Evolutionary conservation across 1,140 invertebrate genomes (phyloP), one percentile per base, ranked within the genome.

Genomic region (Gryllus bimaculatus): DNA sequence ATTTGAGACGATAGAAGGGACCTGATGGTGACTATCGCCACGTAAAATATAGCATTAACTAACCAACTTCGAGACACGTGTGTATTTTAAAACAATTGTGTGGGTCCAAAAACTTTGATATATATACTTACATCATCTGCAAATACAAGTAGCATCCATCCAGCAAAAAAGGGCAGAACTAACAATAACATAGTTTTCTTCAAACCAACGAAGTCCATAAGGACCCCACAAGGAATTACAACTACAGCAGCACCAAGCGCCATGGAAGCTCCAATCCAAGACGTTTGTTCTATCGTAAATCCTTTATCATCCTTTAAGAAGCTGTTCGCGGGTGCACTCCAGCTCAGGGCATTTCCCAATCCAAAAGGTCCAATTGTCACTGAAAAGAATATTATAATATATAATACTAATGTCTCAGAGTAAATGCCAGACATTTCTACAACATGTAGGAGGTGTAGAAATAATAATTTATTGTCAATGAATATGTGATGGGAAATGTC

Each of bases 201-300:
- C 21, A 96, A 86, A 4, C 96, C 96, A 47, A 93, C 84, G 81
- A 88, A 90, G 84, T 97, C 93, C 0, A 94, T 91, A 7, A 93
- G 83, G 74, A 87, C 88, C 21, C 90, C 91, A 0, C 92, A 90
- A 0, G 93, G 90, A 0, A 96, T 83, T 0, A 94, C 94, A 8
- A 92, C 90, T 3, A 91, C 81, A 48, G 95, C 89, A 1, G 93
- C 94, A 0, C 95, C 94, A 47, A 96, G 89, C 0, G 93, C 92
- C 75, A 94, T 85, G 10, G 95, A 85, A 0, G 94, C 93, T 8
- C 93, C 91, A 6, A 96, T 89, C 88, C 94, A 91, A 3, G 92
- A 92, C 54, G 54, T 66, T 39, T 66, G 54, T 3, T 88, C 89
- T 83, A 85, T 87, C 82, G 7, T 84, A 21, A 83, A 78, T 0